Conservation (phyloP, 92 coral and sea anemone species). For the Muricea muricata region DNA sequence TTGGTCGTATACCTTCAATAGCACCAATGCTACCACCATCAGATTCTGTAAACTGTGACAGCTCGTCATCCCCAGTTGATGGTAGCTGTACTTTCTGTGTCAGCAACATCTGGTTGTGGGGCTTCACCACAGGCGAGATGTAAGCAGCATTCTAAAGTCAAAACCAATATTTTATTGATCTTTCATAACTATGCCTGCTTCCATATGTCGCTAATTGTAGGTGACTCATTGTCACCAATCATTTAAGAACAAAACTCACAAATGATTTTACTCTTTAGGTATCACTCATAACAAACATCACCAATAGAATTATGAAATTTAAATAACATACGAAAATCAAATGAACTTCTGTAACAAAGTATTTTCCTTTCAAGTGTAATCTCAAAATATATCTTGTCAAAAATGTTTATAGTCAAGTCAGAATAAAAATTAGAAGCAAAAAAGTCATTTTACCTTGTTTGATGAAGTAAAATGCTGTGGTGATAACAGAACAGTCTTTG, state of each 20-base stretch:
- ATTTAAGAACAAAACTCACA: too few relatives aligned
- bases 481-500: slow-evolving; percentile 27
- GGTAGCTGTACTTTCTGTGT: slow-evolving; percentile 33
- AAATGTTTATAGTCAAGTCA: too few relatives aligned
- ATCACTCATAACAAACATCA: too few relatives aligned
- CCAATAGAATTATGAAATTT: too few relatives aligned
- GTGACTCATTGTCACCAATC: too few relatives aligned
- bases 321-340: too few relatives aligned
- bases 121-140: background rate
- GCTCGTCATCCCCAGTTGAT: slow-evolving; percentile 12
- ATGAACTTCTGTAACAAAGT: too few relatives aligned
- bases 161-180: background rate
- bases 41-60: slow-evolving; percentile 18
- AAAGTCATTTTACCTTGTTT: slow-evolving; percentile 70
- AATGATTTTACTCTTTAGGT: too few relatives aligned
- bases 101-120: slow-evolving; percentile 28
- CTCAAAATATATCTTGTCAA: too few relatives aligned
- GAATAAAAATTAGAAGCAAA: too few relatives aligned
- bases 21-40: slow-evolving; percentile 24
- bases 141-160: background rate
- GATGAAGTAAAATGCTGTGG: slow-evolving; percentile 84
- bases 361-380: too few relatives aligned
- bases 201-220: too few relatives aligned
- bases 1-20: slow-evolving; percentile 54
- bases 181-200: background rate